A percentile compares a stretch with the other conserved stretches of the same genome.
phyloP scores from a whole-genome alignment of 1,140 invertebrate species.

The Dufourea novaeangliae region DNA sequence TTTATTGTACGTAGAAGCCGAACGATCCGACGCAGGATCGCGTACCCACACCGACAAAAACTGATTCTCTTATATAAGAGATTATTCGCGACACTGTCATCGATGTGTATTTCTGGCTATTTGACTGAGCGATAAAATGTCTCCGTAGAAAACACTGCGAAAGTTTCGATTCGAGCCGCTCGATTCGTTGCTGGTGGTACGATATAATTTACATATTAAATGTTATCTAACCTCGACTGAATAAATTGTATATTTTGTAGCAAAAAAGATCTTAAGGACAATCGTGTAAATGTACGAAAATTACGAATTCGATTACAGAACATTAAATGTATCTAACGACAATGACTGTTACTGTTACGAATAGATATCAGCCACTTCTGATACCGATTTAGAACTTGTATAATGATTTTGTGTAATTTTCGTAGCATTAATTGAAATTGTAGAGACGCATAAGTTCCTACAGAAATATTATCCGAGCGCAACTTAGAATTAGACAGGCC shows the following conservation, averaged over 20 bases:
- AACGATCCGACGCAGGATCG: background rate
- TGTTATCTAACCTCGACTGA: no score
- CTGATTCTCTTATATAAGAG: constrained; percentile 38
- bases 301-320: no score
- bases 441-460: constrained; percentile 19
- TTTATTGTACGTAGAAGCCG: background rate
- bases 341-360: background rate
- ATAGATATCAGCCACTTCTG: background rate
- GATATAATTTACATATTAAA: no score
- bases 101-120: background rate
- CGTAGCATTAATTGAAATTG: constrained; percentile 1
- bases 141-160: background rate
- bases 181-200: no score
- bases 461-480: constrained; percentile 32
- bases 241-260: no score
- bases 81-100: constrained; percentile 18
- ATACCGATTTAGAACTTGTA: constrained; percentile 3
- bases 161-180: background rate
- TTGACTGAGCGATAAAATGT: background rate
- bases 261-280: no score
- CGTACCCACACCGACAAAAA: background rate
- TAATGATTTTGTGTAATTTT: background rate
- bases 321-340: no score
- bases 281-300: no score
- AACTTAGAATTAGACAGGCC: constrained; percentile 40